These are phyloP conservation scores for Platycnemis pennipes DNA, from an alignment of 2,888 invertebrate genomes.

Conservation along the genomic window DNA sequence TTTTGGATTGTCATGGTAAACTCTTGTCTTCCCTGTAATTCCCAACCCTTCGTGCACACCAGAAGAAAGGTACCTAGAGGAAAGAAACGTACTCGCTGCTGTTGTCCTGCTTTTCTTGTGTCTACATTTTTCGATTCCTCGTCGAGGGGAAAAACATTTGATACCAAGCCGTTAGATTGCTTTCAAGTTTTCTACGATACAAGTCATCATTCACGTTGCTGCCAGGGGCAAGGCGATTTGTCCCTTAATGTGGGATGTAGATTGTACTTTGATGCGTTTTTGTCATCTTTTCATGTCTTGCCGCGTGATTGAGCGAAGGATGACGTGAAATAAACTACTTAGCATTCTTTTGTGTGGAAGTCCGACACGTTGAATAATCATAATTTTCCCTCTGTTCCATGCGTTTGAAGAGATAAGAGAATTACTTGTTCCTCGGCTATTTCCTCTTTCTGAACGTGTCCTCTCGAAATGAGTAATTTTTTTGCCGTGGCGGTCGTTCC, in stretches of 20 bases:
- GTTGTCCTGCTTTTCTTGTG: background rate
- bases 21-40: too few species aligned
- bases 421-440: background rate
- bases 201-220: background rate
- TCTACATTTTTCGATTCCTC: background rate
- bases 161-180: background rate
- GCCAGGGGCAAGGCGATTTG: background rate
- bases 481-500: background rate
- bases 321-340: background rate
- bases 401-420: background rate
- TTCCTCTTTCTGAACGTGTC: background rate
- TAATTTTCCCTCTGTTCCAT: background rate
- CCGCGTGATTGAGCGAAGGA: background rate
- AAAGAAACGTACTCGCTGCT: too few species aligned
- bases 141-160: background rate
- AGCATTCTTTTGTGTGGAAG: background rate
- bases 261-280: background rate
- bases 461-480: slow-evolving; percentile 14
- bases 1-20: too few species aligned
- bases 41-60: too few species aligned
- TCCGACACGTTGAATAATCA: background rate
- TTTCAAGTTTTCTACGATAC: background rate
- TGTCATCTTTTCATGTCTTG: background rate
- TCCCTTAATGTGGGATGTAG: background rate
- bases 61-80: too few species aligned